phyloP scores from a whole-genome alignment of 2,797 vertebrate genomes.

The Tolypeutes matacus region DNA sequence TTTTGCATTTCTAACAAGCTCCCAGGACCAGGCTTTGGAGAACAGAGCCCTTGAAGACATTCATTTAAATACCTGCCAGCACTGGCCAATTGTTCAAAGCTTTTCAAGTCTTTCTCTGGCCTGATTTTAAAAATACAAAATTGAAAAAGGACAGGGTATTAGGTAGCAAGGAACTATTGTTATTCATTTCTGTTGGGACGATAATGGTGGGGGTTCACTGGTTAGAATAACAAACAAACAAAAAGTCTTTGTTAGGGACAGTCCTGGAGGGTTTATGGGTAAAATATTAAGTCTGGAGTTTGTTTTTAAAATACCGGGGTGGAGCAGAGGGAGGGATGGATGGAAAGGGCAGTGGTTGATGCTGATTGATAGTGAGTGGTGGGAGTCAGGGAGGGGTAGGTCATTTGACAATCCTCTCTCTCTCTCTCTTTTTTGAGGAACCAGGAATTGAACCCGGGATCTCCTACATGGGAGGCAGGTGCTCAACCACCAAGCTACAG shows the following conservation, averaged over 20 bases:
- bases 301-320: background rate
- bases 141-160: background rate
- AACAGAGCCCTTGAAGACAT: background rate
- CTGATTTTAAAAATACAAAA: background rate
- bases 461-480: too few relatives aligned
- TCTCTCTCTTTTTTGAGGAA: background rate
- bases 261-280: too few relatives aligned
- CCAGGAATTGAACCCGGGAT: too few relatives aligned
- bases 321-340: accelerated
- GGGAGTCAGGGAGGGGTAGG: background rate
- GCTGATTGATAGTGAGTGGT: accelerated
- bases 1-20: background rate
- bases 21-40: accelerated
- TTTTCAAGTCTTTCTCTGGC: background rate
- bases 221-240: background rate
- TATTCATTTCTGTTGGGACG: background rate
- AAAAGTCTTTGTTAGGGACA: background rate
- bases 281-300: background rate
- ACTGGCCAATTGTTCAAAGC: background rate
- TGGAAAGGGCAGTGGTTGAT: accelerated
- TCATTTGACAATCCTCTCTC: background rate
- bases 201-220: too few relatives aligned
- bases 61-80: background rate
- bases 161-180: background rate
- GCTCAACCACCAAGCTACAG: too few relatives aligned